Conservation (phyloP, 1,140 invertebrate genomes). For the Drosophila pallidifrons region DNA sequence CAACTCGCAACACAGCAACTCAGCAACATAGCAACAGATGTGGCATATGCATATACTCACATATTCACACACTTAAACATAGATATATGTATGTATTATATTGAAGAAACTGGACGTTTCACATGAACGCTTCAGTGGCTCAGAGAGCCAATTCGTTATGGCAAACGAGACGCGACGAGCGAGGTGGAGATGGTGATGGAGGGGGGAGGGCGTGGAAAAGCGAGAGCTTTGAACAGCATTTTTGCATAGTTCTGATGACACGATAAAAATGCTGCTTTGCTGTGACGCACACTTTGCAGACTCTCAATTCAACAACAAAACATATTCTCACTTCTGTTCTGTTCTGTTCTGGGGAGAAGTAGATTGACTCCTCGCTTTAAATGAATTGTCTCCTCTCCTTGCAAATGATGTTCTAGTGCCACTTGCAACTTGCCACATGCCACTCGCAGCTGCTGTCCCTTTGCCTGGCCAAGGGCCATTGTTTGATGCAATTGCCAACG, state of each 20-base stretch:
- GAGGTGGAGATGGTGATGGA: background rate
- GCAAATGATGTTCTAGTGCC: too few species aligned
- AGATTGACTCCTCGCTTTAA: too few species aligned
- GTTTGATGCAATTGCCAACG: slow-evolving; percentile 32
- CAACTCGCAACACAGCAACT: slow-evolving; percentile 13
- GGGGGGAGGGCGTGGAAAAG: slow-evolving; percentile 18
- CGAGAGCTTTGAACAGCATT: slow-evolving; percentile 41
- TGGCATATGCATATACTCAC: slow-evolving; percentile 36
- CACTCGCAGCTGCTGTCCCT: too few species aligned
- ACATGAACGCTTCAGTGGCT: slow-evolving; percentile 82
- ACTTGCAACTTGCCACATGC: too few species aligned
- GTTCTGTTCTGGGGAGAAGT: too few species aligned
- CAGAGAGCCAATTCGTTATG: slow-evolving; percentile 51
- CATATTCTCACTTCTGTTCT: too few species aligned
- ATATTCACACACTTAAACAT: slow-evolving; percentile 33
- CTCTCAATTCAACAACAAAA: too few species aligned
- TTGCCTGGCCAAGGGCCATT: background rate
- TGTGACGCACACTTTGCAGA: too few species aligned
- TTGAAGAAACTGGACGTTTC: slow-evolving; percentile 81
- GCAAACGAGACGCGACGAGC: slow-evolving; percentile 44
- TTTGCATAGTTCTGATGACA: slow-evolving; percentile 21
- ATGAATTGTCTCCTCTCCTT: too few species aligned
- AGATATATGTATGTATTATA: slow-evolving; percentile 31
- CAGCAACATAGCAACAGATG: slow-evolving; percentile 24
- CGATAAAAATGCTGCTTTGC: background rate